Evolutionary conservation across 2,797 vertebrate species (phyloP).

Genomic region (Parotocinclus haroldoi): DNA sequence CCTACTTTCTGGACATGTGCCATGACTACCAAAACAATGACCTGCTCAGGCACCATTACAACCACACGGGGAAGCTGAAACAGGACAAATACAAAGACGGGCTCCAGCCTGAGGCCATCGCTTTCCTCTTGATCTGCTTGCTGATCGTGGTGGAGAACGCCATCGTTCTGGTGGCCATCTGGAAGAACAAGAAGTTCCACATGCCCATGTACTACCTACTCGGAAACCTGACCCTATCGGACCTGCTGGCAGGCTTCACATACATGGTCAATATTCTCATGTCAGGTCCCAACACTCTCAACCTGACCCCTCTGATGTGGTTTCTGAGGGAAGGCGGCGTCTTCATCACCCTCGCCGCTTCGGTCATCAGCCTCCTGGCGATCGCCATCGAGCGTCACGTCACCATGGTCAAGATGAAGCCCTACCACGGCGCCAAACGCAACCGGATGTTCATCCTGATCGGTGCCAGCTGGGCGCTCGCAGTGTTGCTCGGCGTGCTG

Average conservation of each 20-base stretch:
- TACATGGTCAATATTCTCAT: conserved; percentile 85
- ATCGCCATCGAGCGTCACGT: conserved; percentile 86
- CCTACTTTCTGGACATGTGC: conserved; percentile 49
- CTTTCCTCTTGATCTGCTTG: conserved; percentile 78
- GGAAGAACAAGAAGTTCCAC: conserved; percentile 87
- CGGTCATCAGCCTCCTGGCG: conserved; percentile 82
- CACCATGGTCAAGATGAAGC: conserved; percentile 84
- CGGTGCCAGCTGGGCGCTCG: conserved; percentile 76
- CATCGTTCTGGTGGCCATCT: conserved; percentile 80
- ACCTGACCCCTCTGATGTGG: conserved; percentile 81
- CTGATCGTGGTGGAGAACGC: conserved; percentile 85
- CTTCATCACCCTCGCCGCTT: conserved; percentile 84
- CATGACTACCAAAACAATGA: conserved; percentile 67
- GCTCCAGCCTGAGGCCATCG: conserved; percentile 73
- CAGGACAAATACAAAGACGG: conserved; percentile 71
- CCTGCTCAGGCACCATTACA: conserved; percentile 78
- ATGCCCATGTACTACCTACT: conserved; percentile 88
- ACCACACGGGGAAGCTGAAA: conserved; percentile 80
- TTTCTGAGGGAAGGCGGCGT: conserved; percentile 86
- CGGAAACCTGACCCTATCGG: conserved; percentile 85
- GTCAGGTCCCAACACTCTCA: conserved; percentile 79
- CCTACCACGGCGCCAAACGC: conserved; percentile 73
- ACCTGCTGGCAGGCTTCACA: conserved; percentile 82
- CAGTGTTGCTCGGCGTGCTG: conserved; percentile 77
- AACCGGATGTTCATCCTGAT: conserved; percentile 78